Evolutionary conservation across 2,797 vertebrate species (phyloP).

Genomic region (Megaceryle alcyon): DNA sequence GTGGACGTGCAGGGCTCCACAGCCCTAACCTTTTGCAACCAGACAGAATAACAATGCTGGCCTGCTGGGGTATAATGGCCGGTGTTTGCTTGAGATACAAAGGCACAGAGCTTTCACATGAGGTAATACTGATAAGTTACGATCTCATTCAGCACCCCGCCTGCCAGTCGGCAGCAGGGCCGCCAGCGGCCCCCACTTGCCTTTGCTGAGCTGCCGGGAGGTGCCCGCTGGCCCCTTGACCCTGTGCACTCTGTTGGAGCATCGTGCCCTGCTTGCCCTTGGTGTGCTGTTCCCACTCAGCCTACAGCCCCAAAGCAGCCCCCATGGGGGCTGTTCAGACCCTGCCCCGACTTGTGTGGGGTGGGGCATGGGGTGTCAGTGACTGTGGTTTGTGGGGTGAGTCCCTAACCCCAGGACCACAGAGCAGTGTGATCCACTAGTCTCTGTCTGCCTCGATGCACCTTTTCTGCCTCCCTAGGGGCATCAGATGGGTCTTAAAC

Average conservation of each 20-base stretch:
- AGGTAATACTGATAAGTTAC: slow-evolving; percentile 70
- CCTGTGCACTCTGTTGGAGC: fast-evolving
- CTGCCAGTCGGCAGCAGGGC: slow-evolving; percentile 5
- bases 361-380: neutral
- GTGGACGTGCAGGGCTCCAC: slow-evolving; percentile 66
- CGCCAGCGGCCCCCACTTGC: neutral
- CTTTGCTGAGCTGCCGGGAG: neutral
- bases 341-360: fast-evolving
- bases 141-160: slow-evolving; percentile 56
- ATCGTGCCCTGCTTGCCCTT: neutral
- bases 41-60: slow-evolving; percentile 74
- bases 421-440: neutral
- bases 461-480: neutral
- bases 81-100: slow-evolving; percentile 73
- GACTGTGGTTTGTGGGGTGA: fast-evolving
- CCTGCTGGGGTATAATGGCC: slow-evolving; percentile 55
- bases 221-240: neutral
- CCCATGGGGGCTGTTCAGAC: fast-evolving
- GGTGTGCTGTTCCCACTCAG: fast-evolving
- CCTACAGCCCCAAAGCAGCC: fast-evolving
- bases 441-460: neutral
- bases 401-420: too few species aligned
- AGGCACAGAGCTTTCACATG: slow-evolving; percentile 68
- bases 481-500: neutral
- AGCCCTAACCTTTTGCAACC: slow-evolving; percentile 56